These are phyloP conservation scores for Aphelocoma coerulescens DNA, from an alignment of 2,113 vertebrate genomes.

Conservation along the genomic window DNA sequence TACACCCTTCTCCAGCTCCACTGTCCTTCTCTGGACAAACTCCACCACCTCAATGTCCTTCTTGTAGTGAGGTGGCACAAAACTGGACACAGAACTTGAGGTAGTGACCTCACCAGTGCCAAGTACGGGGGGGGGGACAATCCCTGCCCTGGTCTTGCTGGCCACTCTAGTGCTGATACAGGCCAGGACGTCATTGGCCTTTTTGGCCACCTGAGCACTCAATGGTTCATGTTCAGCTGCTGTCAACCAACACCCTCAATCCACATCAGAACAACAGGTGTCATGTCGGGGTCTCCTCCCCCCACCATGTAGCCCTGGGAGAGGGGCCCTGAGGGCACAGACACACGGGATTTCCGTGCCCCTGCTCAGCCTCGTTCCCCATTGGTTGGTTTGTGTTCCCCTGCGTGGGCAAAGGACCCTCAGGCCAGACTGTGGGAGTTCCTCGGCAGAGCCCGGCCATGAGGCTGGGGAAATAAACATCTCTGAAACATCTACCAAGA, in stretches of 20 bases:
- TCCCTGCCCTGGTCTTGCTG: background rate
- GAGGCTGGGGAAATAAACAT: no score
- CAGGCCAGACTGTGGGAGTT: no score
- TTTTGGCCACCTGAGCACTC: background rate
- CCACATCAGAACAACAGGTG: background rate
- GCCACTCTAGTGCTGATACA: background rate
- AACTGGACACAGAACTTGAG: background rate
- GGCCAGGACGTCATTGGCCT: background rate
- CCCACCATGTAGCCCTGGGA: no score
- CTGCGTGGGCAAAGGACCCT: no score
- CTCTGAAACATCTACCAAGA: no score
- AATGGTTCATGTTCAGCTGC: background rate
- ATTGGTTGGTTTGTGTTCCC: no score
- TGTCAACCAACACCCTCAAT: background rate
- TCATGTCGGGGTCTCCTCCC: no score
- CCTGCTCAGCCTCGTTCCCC: no score
- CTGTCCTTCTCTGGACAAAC: fast-evolving
- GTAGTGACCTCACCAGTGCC: fast-evolving
- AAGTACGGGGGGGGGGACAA: fast-evolving
- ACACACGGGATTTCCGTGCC: no score
- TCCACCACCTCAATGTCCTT: background rate
- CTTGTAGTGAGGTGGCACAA: background rate
- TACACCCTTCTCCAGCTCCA: background rate
- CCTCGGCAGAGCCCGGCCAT: no score
- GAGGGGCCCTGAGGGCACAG: no score